These are phyloP conservation scores for Chymomyza procnemis DNA, from an alignment of 2,888 invertebrate species.

Conservation along the genomic window DNA sequence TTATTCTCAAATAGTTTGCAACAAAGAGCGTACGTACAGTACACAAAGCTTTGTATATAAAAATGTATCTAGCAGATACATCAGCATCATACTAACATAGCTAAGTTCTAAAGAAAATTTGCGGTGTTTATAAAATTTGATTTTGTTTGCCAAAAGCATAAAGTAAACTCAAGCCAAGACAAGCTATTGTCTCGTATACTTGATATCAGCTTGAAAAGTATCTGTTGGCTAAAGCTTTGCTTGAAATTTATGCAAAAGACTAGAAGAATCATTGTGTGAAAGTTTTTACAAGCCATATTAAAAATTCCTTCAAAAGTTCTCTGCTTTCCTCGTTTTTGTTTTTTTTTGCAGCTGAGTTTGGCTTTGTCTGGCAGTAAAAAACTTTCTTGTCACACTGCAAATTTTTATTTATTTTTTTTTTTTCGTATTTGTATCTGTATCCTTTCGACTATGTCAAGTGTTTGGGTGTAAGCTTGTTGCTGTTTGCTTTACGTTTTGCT, in stretches of 20 bases:
- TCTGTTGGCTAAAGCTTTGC: conserved; percentile 8
- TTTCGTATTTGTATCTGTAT: neutral
- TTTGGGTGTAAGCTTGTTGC: neutral
- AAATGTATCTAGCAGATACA: neutral
- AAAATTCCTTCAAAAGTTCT: conserved; percentile 43
- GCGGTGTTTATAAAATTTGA: conserved; percentile 34
- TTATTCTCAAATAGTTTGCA: conserved; percentile 4
- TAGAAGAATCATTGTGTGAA: neutral
- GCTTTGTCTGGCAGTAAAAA: conserved; percentile 1
- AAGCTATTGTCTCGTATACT: neutral
- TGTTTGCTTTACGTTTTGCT: neutral
- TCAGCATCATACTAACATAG: conserved; percentile 3
- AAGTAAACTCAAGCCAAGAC: neutral
- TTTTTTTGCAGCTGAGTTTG: conserved; percentile 33
- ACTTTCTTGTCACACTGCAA: conserved; percentile 22
- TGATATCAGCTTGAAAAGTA: conserved; percentile 21
- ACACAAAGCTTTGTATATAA: neutral
- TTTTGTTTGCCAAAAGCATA: conserved; percentile 6
- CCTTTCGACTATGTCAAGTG: neutral
- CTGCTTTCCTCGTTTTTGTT: conserved; percentile 16
- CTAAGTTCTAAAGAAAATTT: neutral
- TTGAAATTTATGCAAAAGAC: neutral
- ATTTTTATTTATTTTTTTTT: no score
- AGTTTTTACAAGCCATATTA: conserved; percentile 38
- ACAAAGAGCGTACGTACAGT: neutral